phyloP scores from a whole-genome alignment of 2,113 vertebrate species.

The Rafetus swinhoei region DNA sequence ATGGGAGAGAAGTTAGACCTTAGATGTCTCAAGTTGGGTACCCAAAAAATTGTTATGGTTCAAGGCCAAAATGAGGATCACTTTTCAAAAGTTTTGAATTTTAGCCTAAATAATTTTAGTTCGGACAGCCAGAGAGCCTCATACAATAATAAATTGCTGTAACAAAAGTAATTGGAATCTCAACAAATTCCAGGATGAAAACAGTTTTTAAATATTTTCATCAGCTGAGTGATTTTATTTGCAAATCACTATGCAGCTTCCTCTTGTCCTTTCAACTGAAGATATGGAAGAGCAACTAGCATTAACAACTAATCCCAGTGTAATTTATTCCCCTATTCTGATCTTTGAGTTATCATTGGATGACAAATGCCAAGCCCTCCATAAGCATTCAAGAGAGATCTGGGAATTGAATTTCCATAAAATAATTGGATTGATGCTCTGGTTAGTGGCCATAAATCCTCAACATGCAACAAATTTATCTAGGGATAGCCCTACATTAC shows the following conservation, averaged over 20 bases:
- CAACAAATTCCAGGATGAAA: neutral
- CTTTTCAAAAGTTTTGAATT: neutral
- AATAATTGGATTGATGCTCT: neutral
- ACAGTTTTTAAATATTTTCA: neutral
- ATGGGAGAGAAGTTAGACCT: neutral
- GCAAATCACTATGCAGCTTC: neutral
- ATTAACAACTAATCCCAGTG: neutral
- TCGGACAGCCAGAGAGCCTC: neutral
- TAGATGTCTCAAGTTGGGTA: neutral
- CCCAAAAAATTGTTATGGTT: too few species aligned
- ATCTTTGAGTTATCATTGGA: accelerated
- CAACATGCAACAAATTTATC: neutral
- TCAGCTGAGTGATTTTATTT: neutral
- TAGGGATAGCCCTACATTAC: neutral
- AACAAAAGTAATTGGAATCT: neutral
- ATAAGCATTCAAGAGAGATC: neutral
- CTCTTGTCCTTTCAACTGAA: neutral
- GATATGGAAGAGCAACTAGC: neutral
- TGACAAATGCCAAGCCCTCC: neutral
- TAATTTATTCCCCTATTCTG: neutral
- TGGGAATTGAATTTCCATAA: neutral
- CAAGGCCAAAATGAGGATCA: neutral
- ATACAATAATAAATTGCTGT: neutral
- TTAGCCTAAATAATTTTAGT: neutral
- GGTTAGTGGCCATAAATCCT: neutral